These are phyloP conservation scores for Andrena fulva DNA, from an alignment of 2,888 invertebrate species.

Conservation along the genomic window DNA sequence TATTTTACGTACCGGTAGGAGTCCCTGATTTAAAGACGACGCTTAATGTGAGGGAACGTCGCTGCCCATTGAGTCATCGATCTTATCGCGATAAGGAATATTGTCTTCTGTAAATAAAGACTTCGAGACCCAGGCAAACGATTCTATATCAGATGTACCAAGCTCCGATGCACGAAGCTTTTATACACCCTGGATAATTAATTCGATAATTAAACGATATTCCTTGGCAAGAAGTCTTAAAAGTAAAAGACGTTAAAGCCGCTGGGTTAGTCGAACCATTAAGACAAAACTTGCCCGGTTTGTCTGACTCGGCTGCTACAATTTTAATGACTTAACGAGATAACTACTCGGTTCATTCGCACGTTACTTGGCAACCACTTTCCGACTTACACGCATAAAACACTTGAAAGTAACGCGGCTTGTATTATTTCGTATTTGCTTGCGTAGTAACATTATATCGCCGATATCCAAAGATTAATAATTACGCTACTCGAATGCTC, in stretches of 20 bases:
- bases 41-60: slow-evolving; percentile 10
- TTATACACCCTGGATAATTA: too few species aligned
- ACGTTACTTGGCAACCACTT: slow-evolving; percentile 30
- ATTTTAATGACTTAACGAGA: slow-evolving; percentile 62
- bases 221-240: not conserved
- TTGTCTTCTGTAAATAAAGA: slow-evolving; percentile 30
- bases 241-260: not conserved
- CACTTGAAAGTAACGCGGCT: not conserved
- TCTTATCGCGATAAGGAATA: slow-evolving; percentile 37
- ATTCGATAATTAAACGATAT: not conserved
- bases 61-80: slow-evolving; percentile 32
- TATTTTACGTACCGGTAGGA: too few species aligned
- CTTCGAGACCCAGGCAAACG: not conserved
- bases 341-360: slow-evolving; percentile 36
- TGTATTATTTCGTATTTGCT: not conserved
- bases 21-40: not conserved
- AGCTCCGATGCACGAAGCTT: too few species aligned
- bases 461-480: not conserved
- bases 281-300: slow-evolving; percentile 41
- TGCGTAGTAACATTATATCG: not conserved
- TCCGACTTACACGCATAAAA: not conserved
- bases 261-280: not conserved
- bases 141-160: not conserved
- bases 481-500: not conserved
- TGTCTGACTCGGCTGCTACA: slow-evolving; percentile 19